Base-by-base conservation (phyloP, 2,888 invertebrate species). In the Ophonus ardosiacus region DNA sequence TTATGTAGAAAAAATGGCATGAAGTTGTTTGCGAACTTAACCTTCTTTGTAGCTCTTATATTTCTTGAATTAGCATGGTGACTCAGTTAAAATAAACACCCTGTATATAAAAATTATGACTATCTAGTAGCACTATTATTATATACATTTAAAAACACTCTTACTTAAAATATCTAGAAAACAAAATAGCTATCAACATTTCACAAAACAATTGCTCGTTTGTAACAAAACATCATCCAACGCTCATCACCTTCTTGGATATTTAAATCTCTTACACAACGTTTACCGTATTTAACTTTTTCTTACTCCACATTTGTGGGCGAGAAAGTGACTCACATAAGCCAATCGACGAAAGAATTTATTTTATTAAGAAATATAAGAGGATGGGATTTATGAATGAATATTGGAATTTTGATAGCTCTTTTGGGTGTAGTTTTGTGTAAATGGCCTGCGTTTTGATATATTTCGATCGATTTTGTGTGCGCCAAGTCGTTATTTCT, bases 401-500 rank as follows among this genome's bases (percentile, higher is more conserved):
- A 74, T 74, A 74, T 74, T 74, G 71, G 71, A 74, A 74, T 74
- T 74, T 43, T 74, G 71, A 74, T 74, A 18, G 71, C 43, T 74
- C 71, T 74, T 15, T 17, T 74, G 71, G 71, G 71, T 74, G 43
- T 17, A 43, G 18, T 74, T 74, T 7, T 74, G 43, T 40, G 43
- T 43, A 74, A 74, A 74, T 74, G 71, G 43, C 17, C 43, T 43
- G 5, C 43, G 43, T 40, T 74, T 74, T 74, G 71, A 74, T 74
- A 74, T 74, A 74, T 74, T 18, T 18, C 43, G 43, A 74, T 74
- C 40, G 71, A 74, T 74, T 74, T 74, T 51, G 17, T 15, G 43
- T 43, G 71, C 10, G 0, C n/a, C 7, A 18, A 74, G 71, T 74
- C 71, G 71, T 74, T 74, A 74, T 74, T 43, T 74, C 40, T 74